phyloP scores from a whole-genome alignment of 2,797 vertebrate genomes.

The Argya squamiceps region DNA sequence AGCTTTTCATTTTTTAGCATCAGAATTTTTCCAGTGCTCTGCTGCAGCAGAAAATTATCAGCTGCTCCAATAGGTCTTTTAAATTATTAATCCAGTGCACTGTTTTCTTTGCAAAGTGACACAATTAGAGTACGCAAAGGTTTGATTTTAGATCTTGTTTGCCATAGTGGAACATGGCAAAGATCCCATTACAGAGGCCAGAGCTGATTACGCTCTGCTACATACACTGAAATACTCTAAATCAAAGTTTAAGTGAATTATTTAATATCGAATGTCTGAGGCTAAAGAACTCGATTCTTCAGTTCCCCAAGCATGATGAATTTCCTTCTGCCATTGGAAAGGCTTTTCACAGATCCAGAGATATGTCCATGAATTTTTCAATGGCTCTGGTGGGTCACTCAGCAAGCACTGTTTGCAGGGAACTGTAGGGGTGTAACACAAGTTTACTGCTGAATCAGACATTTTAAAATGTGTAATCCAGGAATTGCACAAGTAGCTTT shows the following conservation, averaged over 20 bases:
- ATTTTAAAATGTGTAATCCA: background rate
- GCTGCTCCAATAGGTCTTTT: background rate
- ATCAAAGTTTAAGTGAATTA: background rate
- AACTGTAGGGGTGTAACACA: background rate
- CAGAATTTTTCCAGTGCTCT: background rate
- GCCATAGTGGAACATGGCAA: accelerated
- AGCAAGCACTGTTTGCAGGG: background rate
- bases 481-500: background rate
- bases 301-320: background rate
- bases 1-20: background rate
- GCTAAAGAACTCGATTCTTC: background rate
- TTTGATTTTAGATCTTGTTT: background rate
- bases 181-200: background rate
- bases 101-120: background rate
- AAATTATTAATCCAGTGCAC: background rate
- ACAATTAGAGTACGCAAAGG: background rate
- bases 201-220: background rate
- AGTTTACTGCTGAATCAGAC: background rate
- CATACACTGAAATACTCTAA: background rate
- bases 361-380: background rate
- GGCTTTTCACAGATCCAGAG: background rate
- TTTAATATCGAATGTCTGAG: background rate
- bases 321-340: background rate
- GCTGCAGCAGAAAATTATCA: background rate
- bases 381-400: background rate